Conservation (phyloP, 2,113 vertebrate genomes). For the Thymallus thymallus region DNA sequence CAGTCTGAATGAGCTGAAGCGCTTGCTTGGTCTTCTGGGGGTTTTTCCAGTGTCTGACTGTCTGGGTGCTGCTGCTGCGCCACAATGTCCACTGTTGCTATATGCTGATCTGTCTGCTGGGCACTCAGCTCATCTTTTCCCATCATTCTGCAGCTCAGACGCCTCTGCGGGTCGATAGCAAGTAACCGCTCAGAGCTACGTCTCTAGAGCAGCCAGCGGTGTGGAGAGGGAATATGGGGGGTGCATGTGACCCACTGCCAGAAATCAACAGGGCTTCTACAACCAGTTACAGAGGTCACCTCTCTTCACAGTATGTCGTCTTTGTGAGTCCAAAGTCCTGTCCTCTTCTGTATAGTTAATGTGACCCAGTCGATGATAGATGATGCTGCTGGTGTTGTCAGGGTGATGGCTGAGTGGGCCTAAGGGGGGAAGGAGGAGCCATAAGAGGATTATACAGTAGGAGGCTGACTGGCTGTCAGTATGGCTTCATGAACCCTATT, state of each 20-base stretch:
- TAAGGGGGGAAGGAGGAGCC: constrained; percentile 7
- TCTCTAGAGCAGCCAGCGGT: constrained; percentile 10
- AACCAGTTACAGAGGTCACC: constrained; percentile 27
- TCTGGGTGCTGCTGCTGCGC: constrained; percentile 16
- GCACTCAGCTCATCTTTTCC: too few species aligned
- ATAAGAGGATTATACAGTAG: constrained; percentile 62
- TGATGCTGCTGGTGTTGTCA: constrained; percentile 49
- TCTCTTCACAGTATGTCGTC: constrained; percentile 16
- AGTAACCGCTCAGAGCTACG: background rate
- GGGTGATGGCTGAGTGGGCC: constrained; percentile 37
- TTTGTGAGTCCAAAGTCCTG: background rate
- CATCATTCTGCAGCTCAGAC: too few species aligned
- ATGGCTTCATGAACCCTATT: constrained; percentile 1
- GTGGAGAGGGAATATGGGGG: background rate
- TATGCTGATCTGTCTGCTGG: constrained; percentile 8
- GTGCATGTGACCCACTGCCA: constrained; percentile 1
- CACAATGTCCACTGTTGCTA: constrained; percentile 19
- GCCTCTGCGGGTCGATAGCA: constrained; percentile 33
- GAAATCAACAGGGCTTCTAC: constrained; percentile 34
- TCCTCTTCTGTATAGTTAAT: constrained; percentile 17
- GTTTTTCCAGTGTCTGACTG: constrained; percentile 1
- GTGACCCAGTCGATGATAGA: constrained; percentile 41
- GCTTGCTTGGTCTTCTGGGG: constrained; percentile 30
- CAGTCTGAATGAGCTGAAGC: constrained; percentile 37
- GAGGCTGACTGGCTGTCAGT: constrained; percentile 10